Conservation (phyloP, 2,888 invertebrate genomes). For the Colostygia pectinataria region DNA sequence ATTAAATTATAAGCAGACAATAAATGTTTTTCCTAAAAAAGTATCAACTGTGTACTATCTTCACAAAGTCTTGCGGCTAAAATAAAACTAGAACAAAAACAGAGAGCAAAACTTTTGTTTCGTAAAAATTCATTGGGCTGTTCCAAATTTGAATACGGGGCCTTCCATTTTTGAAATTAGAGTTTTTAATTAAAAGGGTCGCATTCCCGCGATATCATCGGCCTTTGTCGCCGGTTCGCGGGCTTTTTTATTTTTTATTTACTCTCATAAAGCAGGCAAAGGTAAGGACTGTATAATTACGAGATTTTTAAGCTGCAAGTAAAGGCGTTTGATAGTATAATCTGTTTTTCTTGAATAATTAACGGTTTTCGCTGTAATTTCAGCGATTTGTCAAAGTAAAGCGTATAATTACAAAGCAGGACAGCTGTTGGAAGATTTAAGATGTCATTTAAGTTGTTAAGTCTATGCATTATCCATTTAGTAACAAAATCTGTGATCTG, state of each 20-base stretch:
- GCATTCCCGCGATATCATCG: constrained; percentile 50
- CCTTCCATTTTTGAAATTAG: constrained; percentile 54
- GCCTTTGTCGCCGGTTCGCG: constrained; percentile 49
- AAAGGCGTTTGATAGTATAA: constrained; percentile 16
- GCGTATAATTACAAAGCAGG: constrained; percentile 10
- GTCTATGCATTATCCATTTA: not conserved
- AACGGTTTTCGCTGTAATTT: constrained; percentile 21
- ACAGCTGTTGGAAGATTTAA: constrained; percentile 17
- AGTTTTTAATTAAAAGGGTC: constrained; percentile 56
- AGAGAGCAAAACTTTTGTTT: constrained; percentile 34
- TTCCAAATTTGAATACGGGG: constrained; percentile 39
- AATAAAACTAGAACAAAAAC: constrained; percentile 26
- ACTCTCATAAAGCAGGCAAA: constrained; percentile 37
- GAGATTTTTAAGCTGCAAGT: constrained; percentile 24
- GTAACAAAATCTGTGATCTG: not conserved
- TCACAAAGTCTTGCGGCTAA: constrained; percentile 18
- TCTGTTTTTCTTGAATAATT: constrained; percentile 22
- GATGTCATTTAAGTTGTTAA: constrained; percentile 1
- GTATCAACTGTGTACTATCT: constrained; percentile 8
- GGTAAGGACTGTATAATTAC: constrained; percentile 39
- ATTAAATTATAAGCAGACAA: too few relatives aligned
- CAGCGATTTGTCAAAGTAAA: constrained; percentile 18
- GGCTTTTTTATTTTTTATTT: constrained; percentile 36
- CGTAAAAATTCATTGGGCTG: constrained; percentile 39
- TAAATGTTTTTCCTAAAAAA: too few relatives aligned